Base-by-base conservation (phyloP, 2,888 invertebrate species). In the Napeogenes inachia region DNA sequence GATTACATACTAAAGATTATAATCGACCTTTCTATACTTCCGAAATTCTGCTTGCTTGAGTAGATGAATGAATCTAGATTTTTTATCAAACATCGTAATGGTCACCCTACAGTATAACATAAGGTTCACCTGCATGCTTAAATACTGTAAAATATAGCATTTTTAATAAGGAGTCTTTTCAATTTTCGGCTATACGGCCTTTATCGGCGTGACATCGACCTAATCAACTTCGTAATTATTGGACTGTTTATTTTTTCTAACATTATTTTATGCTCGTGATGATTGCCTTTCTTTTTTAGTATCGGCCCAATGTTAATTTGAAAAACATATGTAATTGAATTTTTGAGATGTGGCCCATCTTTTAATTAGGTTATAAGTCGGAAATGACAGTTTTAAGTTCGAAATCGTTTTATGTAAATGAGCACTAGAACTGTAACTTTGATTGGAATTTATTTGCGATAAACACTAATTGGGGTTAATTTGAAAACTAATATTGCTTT, bases 131-230 rank as follows among this genome's bases (percentile, higher is more conserved):
- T 89, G 89, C 80, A 82, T 75, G 78, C 74, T 86, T 87, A 88
- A 89, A 88, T 84, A 84, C 85, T 73, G 73, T 89, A 87, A 90
- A 88, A 86, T 89, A 90, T 89, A 78, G 89, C 79, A 84, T 89
- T 88, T 90, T 87, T 89, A 89, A 90, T 90, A 86, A 87, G 80
- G 77, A 78, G 80, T 81, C 89, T 82, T 85, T 89, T 89, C 89
- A 89, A 90, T 89, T 90, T 90, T 89, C 87, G 85, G 84, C 79
- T 79, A 85, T 87, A 85, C 76, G 78, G 77, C 79, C 77, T 84
- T 85, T 89, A 90, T 90, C 90, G 87, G 90, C 88, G 90, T 85
- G 87, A 89, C 89, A 90, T 90, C 90, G 81, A 79, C 81, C 80
- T 88, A 87, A 90, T 89, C 87, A 85, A 80, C 80, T 77, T 79